phyloP scores from a whole-genome alignment of 2,797 vertebrate genomes.

The Agapornis canus region DNA sequence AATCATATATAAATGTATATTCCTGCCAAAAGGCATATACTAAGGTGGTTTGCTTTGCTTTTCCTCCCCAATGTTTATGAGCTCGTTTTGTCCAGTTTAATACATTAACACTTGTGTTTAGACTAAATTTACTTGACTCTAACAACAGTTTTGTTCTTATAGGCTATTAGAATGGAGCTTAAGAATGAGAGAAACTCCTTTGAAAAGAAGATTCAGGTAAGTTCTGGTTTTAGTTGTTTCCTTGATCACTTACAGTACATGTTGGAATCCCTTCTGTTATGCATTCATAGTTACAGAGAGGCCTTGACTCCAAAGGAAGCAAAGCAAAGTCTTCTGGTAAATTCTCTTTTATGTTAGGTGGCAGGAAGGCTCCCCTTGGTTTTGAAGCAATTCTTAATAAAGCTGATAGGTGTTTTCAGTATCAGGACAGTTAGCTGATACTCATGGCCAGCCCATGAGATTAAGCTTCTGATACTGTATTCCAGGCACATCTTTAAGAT shows the following conservation, averaged over 20 bases:
- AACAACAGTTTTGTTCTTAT: background rate
- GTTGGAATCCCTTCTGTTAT: background rate
- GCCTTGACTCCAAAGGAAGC: background rate
- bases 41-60: background rate
- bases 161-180: slow-evolving; percentile 69
- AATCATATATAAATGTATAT: background rate
- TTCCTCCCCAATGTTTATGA: background rate
- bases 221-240: background rate
- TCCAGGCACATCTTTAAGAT: slow-evolving; percentile 29
- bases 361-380: background rate
- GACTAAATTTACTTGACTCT: background rate
- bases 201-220: slow-evolving; percentile 83
- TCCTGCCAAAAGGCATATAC: background rate
- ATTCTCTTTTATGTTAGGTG: slow-evolving; percentile 18
- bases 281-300: background rate
- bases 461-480: background rate
- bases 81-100: background rate
- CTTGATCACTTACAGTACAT: background rate
- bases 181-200: slow-evolving; percentile 74
- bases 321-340: slow-evolving; percentile 4
- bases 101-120: background rate
- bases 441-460: background rate
- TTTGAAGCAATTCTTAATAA: background rate
- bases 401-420: background rate
- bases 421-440: background rate